Conservation (phyloP, 2,113 vertebrate genomes). For the Tetraodon nigroviridis region DNA sequence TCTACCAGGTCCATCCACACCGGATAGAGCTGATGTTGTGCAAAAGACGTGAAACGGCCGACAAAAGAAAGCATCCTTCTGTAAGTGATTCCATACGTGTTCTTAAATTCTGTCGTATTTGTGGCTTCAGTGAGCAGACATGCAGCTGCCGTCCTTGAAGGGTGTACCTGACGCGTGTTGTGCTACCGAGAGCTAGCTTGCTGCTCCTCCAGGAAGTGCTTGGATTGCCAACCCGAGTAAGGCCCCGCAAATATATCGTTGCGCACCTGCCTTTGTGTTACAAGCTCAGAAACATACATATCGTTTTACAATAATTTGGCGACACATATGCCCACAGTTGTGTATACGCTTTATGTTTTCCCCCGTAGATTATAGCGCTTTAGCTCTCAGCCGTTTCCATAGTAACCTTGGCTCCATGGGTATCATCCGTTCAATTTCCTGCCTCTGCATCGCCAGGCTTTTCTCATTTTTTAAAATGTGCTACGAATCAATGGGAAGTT, state of each 20-base stretch:
- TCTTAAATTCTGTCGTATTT: not conserved
- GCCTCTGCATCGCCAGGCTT: constrained; percentile 16
- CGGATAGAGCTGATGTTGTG: constrained; percentile 61
- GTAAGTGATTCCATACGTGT: constrained; percentile 56
- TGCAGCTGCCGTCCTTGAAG: constrained; percentile 2
- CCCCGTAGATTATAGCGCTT: constrained; percentile 19
- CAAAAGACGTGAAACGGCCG: constrained; percentile 39
- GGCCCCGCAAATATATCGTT: constrained; percentile 28
- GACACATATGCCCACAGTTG: not conserved
- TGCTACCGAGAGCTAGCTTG: constrained; percentile 40
- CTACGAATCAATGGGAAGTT: not conserved
- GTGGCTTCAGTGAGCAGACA: not conserved
- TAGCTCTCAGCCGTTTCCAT: constrained; percentile 69
- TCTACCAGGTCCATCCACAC: constrained; percentile 37
- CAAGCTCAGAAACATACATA: not conserved
- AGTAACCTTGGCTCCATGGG: constrained; percentile 62
- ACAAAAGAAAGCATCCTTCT: constrained; percentile 38
- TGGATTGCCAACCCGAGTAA: constrained; percentile 26
- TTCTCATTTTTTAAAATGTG: not conserved
- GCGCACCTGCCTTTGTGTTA: not conserved
- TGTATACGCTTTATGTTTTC: constrained; percentile 2
- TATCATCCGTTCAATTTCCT: constrained; percentile 16
- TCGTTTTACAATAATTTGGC: not conserved
- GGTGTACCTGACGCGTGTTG: constrained; percentile 21
- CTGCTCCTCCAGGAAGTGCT: constrained; percentile 63